phyloP scores from a whole-genome alignment of 1,140 invertebrate genomes.

The Notospermus geniculatus region DNA sequence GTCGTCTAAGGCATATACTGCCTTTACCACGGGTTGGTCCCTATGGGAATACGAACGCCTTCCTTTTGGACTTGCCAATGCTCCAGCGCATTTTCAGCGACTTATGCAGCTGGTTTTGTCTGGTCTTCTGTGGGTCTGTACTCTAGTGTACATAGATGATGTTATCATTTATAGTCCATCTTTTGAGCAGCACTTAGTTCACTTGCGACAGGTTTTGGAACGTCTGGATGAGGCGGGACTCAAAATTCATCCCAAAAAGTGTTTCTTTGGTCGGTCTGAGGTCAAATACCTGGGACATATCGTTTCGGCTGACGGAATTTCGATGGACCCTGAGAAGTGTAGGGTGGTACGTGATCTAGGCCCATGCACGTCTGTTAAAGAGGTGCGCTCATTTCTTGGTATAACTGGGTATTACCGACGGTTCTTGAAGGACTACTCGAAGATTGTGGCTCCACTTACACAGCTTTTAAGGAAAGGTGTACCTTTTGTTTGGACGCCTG shows the following conservation, averaged over 20 bases:
- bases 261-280: slow-evolving; percentile 45
- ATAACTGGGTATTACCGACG: slow-evolving; percentile 23
- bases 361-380: slow-evolving; percentile 12
- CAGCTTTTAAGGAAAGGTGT: slow-evolving; percentile 18
- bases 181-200: slow-evolving; percentile 51
- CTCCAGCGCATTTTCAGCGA: slow-evolving; percentile 18
- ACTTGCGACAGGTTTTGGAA: slow-evolving; percentile 47
- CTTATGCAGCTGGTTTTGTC: slow-evolving; percentile 38
- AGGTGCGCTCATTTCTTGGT: slow-evolving; percentile 24
- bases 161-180: slow-evolving; percentile 50
- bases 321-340: slow-evolving; percentile 12
- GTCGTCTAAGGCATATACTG: slow-evolving; percentile 19
- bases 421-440: slow-evolving; percentile 26
- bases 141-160: slow-evolving; percentile 59
- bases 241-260: slow-evolving; percentile 54
- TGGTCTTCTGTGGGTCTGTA: slow-evolving; percentile 24
- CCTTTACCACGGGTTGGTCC: slow-evolving; percentile 22
- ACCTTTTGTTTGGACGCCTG: slow-evolving; percentile 18
- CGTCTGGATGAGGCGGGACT: slow-evolving; percentile 47
- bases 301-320: slow-evolving; percentile 19
- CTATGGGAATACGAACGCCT: slow-evolving; percentile 23
- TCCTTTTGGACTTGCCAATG: slow-evolving; percentile 24
- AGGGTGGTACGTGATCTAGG: slow-evolving; percentile 15
- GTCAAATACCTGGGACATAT: slow-evolving; percentile 52
- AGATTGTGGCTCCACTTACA: slow-evolving; percentile 15